A percentile compares a stretch with the other conserved stretches of the same genome.
These are phyloP conservation scores for Norana najaformis DNA, from an alignment of 2,888 invertebrate species.

Conservation along the genomic window DNA sequence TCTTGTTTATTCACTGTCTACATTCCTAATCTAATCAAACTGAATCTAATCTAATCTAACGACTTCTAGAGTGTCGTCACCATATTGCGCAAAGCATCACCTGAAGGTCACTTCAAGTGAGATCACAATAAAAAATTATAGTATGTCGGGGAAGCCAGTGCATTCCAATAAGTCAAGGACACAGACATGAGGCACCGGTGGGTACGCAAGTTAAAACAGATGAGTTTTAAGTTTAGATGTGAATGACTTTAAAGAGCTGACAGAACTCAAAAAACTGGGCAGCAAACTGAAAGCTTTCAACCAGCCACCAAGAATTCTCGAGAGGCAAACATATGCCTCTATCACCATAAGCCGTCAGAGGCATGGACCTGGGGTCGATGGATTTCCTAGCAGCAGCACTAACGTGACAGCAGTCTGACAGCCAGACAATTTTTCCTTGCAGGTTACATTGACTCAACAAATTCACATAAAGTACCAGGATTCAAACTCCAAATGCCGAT, in stretches of 20 bases:
- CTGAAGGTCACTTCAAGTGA: background rate
- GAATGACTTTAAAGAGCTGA: background rate
- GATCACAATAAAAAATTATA: background rate
- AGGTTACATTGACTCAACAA: too few relatives aligned
- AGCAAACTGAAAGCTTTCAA: background rate
- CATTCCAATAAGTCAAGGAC: background rate
- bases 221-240: background rate
- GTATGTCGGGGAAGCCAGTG: background rate
- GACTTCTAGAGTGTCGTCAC: background rate
- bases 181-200: background rate
- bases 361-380: background rate
- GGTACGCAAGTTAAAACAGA: background rate
- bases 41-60: background rate
- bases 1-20: background rate
- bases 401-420: background rate
- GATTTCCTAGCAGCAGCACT: background rate
- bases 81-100: background rate
- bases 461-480: background rate
- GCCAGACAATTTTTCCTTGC: background rate
- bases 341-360: too few relatives aligned
- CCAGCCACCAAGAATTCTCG: background rate
- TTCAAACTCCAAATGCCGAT: background rate
- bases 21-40: background rate
- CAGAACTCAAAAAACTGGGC: background rate
- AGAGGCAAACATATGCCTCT: background rate